These are phyloP conservation scores for Eupithecia subfuscata DNA, from an alignment of 2,888 invertebrate genomes.

Conservation along the genomic window DNA sequence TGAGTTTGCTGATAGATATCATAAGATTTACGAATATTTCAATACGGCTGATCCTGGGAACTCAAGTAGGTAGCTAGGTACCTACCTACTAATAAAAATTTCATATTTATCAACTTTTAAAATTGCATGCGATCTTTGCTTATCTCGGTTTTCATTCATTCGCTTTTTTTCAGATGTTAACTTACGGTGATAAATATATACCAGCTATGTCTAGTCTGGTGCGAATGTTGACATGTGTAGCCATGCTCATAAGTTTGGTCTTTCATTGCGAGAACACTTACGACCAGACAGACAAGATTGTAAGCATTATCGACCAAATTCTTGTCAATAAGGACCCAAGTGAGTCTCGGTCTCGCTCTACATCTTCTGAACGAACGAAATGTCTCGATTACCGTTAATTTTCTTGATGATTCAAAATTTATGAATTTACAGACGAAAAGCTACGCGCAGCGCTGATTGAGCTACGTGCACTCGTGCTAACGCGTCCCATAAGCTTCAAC, in stretches of 20 bases:
- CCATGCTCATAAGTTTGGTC: slow-evolving; percentile 59
- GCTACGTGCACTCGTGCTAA: slow-evolving; percentile 57
- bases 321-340: slow-evolving; percentile 63
- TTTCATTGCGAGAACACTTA: slow-evolving; percentile 64
- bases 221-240: slow-evolving; percentile 59
- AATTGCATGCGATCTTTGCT: not conserved
- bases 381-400: not conserved
- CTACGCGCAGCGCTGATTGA: slow-evolving; percentile 52
- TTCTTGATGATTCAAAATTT: not conserved
- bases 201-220: slow-evolving; percentile 59
- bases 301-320: slow-evolving; percentile 64
- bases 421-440: slow-evolving; percentile 52
- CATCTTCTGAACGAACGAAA: not conserved
- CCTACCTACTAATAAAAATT: not conserved
- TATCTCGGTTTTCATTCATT: not conserved
- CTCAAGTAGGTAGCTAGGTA: slow-evolving; percentile 55
- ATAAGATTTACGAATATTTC: slow-evolving; percentile 65
- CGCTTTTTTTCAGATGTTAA: not conserved
- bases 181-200: slow-evolving; percentile 49
- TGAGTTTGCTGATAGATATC: slow-evolving; percentile 69
- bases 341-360: slow-evolving; percentile 45
- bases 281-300: slow-evolving; percentile 56
- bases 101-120: not conserved
- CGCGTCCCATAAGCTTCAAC: slow-evolving; percentile 62
- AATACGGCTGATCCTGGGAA: slow-evolving; percentile 60